A percentile compares a stretch with the other conserved stretches of the same genome.
phyloP scores from a whole-genome alignment of 2,888 invertebrate species.

The Agrochola macilenta region DNA sequence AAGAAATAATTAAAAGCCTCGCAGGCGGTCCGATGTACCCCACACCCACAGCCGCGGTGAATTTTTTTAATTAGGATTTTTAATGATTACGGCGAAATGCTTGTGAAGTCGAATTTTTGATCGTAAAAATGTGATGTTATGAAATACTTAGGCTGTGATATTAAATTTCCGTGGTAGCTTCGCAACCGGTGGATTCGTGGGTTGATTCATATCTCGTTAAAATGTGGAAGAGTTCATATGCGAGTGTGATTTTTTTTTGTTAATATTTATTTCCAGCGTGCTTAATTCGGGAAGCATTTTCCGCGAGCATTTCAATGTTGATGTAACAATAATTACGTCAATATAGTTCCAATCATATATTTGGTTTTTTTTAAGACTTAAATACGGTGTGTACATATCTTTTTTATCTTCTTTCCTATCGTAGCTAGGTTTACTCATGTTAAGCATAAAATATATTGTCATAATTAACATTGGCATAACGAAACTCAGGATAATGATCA shows the following conservation, averaged over 20 bases:
- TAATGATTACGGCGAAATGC: slow-evolving; percentile 59
- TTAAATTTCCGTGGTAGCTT: slow-evolving; percentile 56
- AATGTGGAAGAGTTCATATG: neutral
- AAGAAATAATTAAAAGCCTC: slow-evolving; percentile 65
- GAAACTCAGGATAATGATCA: no score
- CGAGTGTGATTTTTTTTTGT: neutral
- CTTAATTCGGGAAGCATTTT: neutral
- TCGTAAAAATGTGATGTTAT: slow-evolving; percentile 59
- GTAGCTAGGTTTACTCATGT: no score
- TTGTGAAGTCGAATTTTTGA: slow-evolving; percentile 58
- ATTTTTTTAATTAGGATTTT: slow-evolving; percentile 65
- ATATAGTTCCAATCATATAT: no score
- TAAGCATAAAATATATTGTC: no score
- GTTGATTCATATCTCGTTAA: slow-evolving; percentile 22
- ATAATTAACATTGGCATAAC: no score
- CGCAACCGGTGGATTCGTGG: slow-evolving; percentile 23
- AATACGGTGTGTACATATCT: no score
- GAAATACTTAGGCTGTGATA: slow-evolving; percentile 59
- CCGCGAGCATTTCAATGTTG: neutral
- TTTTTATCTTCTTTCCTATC: no score
- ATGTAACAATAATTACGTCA: no score
- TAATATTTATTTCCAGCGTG: neutral
- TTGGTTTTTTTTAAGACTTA: no score
- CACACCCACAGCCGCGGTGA: slow-evolving; percentile 21
- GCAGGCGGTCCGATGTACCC: slow-evolving; percentile 54